Base-by-base conservation (phyloP, 2,888 invertebrate species). In the Tyria jacobaeae region DNA sequence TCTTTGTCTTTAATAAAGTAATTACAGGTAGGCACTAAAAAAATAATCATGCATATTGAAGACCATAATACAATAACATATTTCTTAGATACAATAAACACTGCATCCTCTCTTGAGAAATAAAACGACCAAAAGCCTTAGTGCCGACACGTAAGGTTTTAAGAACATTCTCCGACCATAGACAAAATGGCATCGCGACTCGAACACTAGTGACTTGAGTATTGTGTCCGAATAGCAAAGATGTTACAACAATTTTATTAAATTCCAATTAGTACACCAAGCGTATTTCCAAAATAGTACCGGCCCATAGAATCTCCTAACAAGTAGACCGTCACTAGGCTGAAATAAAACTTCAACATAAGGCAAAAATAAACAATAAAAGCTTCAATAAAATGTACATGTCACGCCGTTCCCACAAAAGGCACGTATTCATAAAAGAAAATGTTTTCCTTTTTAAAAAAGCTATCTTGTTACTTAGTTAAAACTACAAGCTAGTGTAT, bases 1-100 rank as follows among this genome's bases (percentile, higher is more conserved):
- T 92, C 92, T 93, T 92, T 92, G 93, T 94, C 91, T 94, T 94
- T 91, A 92, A 93, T 93, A 93, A 93, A 93, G 92, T 94, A 93
- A 92, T 93, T 94, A 94, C 91, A 93, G 93, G 90, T 92, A 93
- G 92, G 92, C 93, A 92, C 92, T 94, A 93, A 92, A 92, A 91
- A 92, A 94, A 92, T 92, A 93, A 94, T 91, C 92, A 93, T 93
- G 92, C 93, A 89, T 92, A 92, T 91, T 88, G 88, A 91, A 89
- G 91, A 93, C 90, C 91, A 89, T 92, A 91, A 90, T 91, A 91
- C 88, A 91, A 89, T 92, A 89, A 92, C 88, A 91, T 92, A 92
- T 87, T 88, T 85, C 88, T 90, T 91, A 89, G 86, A 89, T 88
- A 90, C 89, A 90, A 89, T 88, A 86, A 85, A 88, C 87, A 86